Conservation (phyloP, 2,888 invertebrate genomes). For the Cyclophora albipunctata region DNA sequence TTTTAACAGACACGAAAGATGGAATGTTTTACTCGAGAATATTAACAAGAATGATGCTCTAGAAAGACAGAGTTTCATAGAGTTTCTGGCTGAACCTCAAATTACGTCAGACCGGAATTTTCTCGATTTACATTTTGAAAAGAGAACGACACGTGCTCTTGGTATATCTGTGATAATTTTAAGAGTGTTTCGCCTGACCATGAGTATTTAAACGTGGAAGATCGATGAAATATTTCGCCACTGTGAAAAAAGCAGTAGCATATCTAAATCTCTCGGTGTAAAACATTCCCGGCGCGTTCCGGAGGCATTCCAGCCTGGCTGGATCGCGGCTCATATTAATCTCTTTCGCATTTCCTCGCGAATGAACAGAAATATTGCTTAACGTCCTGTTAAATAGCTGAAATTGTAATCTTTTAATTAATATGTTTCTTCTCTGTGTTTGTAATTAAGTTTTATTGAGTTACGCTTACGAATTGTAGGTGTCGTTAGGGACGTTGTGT, state of each 20-base stretch:
- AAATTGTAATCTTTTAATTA: constrained; percentile 54
- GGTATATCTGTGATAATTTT: too few species aligned
- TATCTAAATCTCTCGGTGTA: constrained; percentile 17
- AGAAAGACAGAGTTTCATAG: background rate
- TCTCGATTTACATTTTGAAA: too few species aligned
- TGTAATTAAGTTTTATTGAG: background rate
- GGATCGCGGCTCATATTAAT: constrained; percentile 53
- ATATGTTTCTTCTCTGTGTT: constrained; percentile 22
- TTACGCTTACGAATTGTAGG: too few species aligned
- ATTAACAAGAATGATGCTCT: too few species aligned
- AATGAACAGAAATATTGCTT: constrained; percentile 40
- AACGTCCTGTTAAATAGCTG: constrained; percentile 49
- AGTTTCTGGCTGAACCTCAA: background rate
- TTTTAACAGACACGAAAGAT: too few species aligned
- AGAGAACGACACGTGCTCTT: too few species aligned
- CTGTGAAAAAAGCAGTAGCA: background rate
- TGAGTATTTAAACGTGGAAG: background rate
- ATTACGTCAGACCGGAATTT: too few species aligned
- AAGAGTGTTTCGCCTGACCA: too few species aligned
- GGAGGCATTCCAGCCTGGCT: constrained; percentile 50
- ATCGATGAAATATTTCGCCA: constrained; percentile 6
- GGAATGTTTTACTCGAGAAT: too few species aligned
- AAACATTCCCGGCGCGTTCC: constrained; percentile 32
- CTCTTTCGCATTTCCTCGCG: constrained; percentile 57
- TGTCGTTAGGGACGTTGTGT: too few species aligned